These are phyloP conservation scores for Lagorchestes hirsutus DNA, from an alignment of 2,797 vertebrate species.

Conservation along the genomic window DNA sequence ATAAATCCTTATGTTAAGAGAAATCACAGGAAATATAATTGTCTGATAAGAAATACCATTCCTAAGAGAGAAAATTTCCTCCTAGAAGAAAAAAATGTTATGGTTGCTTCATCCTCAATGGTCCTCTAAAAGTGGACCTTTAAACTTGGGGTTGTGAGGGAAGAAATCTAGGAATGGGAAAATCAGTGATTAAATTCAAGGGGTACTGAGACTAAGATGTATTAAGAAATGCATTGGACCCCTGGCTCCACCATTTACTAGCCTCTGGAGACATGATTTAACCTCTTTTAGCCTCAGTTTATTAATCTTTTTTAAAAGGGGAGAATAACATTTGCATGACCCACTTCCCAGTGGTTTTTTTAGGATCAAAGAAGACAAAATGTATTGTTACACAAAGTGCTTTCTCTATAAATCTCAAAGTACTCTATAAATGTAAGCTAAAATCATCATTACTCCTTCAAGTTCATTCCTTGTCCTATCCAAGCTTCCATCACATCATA, in stretches of 20 bases:
- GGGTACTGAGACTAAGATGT: neutral
- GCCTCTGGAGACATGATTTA: neutral
- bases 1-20: slow-evolving; percentile 27
- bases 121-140: neutral
- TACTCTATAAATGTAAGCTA: neutral
- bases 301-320: neutral
- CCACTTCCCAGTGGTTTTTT: neutral
- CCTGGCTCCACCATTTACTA: neutral
- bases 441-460: neutral
- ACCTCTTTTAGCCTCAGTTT: neutral
- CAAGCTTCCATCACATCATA: neutral
- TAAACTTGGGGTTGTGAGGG: neutral
- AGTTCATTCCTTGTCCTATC: neutral
- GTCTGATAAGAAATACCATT: slow-evolving; percentile 21
- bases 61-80: neutral
- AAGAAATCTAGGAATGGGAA: neutral
- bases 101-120: neutral
- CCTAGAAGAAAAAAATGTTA: slow-evolving; percentile 4
- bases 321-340: neutral
- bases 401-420: neutral
- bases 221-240: neutral
- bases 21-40: slow-evolving; percentile 31
- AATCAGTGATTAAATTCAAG: neutral
- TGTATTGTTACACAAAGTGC: neutral
- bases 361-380: neutral